Percentiles rank a stretch among this genome's conserved stretches.
Evolutionary conservation across 1,140 invertebrate species (phyloP).

Genomic region (Heliconius congener): DNA sequence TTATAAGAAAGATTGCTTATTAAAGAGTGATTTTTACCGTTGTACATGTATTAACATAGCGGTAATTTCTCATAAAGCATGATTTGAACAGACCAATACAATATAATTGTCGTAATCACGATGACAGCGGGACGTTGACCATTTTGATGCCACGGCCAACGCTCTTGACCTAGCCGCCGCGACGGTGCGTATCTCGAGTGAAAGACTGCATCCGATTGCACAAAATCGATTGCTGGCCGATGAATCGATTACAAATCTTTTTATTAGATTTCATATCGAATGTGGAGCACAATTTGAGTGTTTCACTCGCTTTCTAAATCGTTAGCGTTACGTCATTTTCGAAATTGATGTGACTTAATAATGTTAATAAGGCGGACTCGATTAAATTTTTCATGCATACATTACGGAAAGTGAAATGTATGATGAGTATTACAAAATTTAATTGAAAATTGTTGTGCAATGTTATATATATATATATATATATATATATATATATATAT

Average conservation of each 20-base stretch:
- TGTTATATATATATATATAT: not conserved
- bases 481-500: too few species aligned
- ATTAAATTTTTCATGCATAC: not conserved
- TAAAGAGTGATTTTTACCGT: not conserved
- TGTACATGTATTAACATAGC: not conserved
- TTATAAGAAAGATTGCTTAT: not conserved
- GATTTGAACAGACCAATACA: not conserved
- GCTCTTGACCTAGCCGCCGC: constrained; percentile 67
- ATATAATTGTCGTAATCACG: constrained; percentile 26
- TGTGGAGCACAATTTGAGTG: constrained; percentile 43
- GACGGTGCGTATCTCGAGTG: constrained; percentile 49
- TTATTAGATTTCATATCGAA: constrained; percentile 33
- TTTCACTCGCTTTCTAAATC: constrained; percentile 49
- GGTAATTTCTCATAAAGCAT: constrained; percentile 1
- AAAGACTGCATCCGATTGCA: constrained; percentile 37
- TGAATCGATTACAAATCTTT: constrained; percentile 34
- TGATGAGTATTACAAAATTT: constrained; percentile 18
- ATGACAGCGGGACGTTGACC: constrained; percentile 54
- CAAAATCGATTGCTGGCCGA: constrained; percentile 42
- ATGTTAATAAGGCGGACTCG: constrained; percentile 25
- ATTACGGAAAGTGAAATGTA: constrained; percentile 21
- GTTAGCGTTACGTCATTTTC: constrained; percentile 41
- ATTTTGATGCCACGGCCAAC: constrained; percentile 67
- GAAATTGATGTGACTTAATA: constrained; percentile 41
- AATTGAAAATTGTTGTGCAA: constrained; percentile 17